These are phyloP conservation scores for Anoplius nigerrimus DNA, from an alignment of 2,888 invertebrate genomes.

Conservation along the genomic window DNA sequence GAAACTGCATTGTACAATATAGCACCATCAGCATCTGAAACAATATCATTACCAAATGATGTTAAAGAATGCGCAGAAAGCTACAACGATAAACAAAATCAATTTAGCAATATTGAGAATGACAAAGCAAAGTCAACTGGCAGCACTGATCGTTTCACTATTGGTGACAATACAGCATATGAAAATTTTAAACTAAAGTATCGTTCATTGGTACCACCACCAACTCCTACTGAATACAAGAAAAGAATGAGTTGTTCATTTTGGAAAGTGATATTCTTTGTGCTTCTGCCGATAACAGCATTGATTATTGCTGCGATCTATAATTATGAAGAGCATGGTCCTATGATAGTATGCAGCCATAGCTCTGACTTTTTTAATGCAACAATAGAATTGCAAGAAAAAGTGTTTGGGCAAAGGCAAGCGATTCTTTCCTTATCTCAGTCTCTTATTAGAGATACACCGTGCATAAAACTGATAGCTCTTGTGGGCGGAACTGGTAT, in stretches of 20 bases:
- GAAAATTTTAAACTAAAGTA: conserved; percentile 45
- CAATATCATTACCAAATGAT: not conserved
- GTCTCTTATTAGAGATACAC: conserved; percentile 40
- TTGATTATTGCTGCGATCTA: conserved; percentile 26
- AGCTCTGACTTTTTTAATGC: conserved; percentile 51
- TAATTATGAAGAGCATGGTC: conserved; percentile 22
- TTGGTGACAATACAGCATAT: conserved; percentile 12
- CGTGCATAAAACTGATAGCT: conserved; percentile 54
- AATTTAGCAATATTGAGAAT: not conserved
- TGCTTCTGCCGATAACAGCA: conserved; percentile 32
- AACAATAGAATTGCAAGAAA: conserved; percentile 50
- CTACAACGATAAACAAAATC: no score
- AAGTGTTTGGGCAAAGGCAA: conserved; percentile 62
- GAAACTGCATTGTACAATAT: not conserved
- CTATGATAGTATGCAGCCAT: conserved; percentile 39
- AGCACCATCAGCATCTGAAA: conserved; percentile 1
- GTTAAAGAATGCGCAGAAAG: no score
- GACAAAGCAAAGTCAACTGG: not conserved
- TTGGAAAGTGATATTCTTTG: conserved; percentile 33
- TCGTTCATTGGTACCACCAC: conserved; percentile 43
- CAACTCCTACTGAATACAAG: not conserved
- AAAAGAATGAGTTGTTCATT: conserved; percentile 14
- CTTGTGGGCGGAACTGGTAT: conserved; percentile 69
- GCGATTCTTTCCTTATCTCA: conserved; percentile 50
- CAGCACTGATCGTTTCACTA: not conserved